These are phyloP conservation scores for Lymantria dispar DNA, from an alignment of 2,888 invertebrate genomes.

Conservation along the genomic window DNA sequence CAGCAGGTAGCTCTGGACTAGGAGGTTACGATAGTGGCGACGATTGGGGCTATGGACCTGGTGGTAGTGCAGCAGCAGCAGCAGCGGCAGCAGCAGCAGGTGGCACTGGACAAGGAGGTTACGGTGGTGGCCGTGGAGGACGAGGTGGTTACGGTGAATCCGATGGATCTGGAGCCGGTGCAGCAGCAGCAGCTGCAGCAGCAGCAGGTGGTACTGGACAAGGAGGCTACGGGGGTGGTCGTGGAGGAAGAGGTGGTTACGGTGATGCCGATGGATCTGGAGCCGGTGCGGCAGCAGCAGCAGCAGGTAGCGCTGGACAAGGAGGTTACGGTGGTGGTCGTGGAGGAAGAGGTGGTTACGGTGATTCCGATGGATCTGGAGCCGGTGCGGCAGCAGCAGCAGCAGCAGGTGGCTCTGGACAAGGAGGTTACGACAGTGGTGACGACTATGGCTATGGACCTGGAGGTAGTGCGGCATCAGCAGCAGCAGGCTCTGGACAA, in stretches of 20 bases:
- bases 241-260: background rate
- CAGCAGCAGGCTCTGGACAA: background rate
- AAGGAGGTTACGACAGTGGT: background rate
- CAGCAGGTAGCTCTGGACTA: background rate
- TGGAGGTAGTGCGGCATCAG: background rate
- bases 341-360: no score
- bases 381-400: background rate
- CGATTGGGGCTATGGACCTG: background rate
- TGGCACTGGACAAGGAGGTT: background rate
- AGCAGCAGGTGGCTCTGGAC: background rate
- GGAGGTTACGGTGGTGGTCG: background rate
- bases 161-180: background rate
- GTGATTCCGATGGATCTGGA: background rate
- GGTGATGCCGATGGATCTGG: background rate
- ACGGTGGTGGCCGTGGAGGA: background rate
- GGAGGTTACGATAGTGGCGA: background rate
- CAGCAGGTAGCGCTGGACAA: background rate
- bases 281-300: background rate
- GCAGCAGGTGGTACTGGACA: background rate
- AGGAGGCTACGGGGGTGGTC: background rate
- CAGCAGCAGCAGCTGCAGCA: background rate
- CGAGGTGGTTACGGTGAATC: background rate
- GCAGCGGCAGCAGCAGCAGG: constrained; percentile 1
- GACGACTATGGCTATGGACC: background rate
- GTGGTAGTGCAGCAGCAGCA: background rate